phyloP scores from a whole-genome alignment of 1,140 invertebrate species.

The Saccostrea echinata region DNA sequence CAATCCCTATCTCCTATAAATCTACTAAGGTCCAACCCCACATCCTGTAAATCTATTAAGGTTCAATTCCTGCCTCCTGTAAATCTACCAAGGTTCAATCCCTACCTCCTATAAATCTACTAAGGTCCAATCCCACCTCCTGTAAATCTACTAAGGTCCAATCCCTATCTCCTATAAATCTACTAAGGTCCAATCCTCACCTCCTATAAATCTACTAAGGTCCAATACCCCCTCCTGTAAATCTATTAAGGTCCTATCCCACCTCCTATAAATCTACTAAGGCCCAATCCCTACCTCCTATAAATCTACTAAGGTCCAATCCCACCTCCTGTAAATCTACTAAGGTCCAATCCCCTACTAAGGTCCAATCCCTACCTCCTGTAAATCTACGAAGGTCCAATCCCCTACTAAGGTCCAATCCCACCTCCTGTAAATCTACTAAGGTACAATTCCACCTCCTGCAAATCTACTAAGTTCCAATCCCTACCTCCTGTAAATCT shows the following conservation, averaged over 20 bases:
- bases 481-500: constrained; percentile 62
- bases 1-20: constrained; percentile 59
- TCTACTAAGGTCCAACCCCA: too few relatives aligned
- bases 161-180: constrained; percentile 58
- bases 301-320: neutral
- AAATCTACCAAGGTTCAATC: neutral
- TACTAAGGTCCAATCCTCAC: constrained; percentile 34
- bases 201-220: too few relatives aligned
- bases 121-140: too few relatives aligned
- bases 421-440: constrained; percentile 64
- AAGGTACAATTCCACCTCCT: too few relatives aligned
- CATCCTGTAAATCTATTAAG: neutral
- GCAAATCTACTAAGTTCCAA: neutral
- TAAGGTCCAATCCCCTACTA: too few relatives aligned
- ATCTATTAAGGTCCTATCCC: neutral
- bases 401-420: neutral
- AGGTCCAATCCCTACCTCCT: constrained; percentile 56
- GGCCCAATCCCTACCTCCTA: constrained; percentile 56
- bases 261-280: constrained; percentile 57
- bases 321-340: constrained; percentile 58
- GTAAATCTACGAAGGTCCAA: constrained; percentile 8
- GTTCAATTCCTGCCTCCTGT: constrained; percentile 57
- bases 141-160: neutral
- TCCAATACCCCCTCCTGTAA: too few relatives aligned
- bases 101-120: constrained; percentile 63